phyloP scores from a whole-genome alignment of 2,797 vertebrate genomes.

The Halcyon badia region DNA sequence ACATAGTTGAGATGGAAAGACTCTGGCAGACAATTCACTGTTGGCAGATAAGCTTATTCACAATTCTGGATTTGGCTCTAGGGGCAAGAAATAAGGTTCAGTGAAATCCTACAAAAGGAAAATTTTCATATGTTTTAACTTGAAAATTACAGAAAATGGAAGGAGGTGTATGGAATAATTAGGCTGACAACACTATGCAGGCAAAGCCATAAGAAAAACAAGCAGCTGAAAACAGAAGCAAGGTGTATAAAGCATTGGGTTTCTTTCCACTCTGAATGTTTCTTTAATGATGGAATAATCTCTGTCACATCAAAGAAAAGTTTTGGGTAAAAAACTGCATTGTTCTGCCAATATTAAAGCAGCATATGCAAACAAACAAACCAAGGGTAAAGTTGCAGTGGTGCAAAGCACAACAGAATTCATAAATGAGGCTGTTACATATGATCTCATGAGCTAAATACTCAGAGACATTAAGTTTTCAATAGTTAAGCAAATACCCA shows the following conservation, averaged over 20 bases:
- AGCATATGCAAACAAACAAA: neutral
- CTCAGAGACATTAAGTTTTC: neutral
- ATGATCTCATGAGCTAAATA: neutral
- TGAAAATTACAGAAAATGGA: constrained; percentile 12
- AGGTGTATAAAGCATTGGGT: neutral
- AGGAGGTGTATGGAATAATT: neutral
- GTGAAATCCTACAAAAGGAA: neutral
- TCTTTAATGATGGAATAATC: neutral
- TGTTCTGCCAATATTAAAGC: neutral
- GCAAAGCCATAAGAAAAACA: neutral
- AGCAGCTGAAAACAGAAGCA: neutral
- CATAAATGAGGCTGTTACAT: neutral
- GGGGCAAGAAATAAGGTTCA: constrained; percentile 1
- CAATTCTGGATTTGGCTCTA: constrained; percentile 2
- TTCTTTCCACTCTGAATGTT: neutral
- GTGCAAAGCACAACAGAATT: neutral
- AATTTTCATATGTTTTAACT: neutral
- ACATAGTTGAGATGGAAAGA: neutral
- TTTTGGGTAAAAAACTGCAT: neutral
- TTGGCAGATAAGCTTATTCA: constrained; percentile 12
- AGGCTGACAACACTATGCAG: neutral
- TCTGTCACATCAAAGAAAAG: neutral
- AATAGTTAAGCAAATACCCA: neutral
- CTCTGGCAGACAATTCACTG: neutral
- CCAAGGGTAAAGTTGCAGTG: neutral